These are phyloP conservation scores for Choloepus didactylus DNA, from an alignment of 2,797 vertebrate species.

Conservation along the genomic window DNA sequence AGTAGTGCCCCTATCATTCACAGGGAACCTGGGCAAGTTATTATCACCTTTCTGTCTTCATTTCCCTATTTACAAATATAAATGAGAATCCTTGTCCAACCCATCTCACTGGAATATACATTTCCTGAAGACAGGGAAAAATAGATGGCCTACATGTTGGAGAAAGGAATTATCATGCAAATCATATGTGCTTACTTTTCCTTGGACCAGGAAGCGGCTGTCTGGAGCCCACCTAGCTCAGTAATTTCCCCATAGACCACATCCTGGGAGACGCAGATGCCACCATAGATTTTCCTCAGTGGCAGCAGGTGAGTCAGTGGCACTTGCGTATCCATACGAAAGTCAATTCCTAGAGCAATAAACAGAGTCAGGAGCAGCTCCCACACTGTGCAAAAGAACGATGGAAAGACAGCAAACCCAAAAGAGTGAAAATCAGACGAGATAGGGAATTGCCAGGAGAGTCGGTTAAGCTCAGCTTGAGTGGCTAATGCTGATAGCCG, in stretches of 20 bases:
- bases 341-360: slow-evolving; percentile 66
- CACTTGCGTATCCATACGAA: neutral
- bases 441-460: neutral
- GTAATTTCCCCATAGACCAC: neutral
- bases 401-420: neutral
- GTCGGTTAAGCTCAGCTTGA: neutral
- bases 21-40: neutral
- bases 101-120: neutral
- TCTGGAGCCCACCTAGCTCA: neutral
- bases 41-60: neutral
- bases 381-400: neutral
- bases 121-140: neutral
- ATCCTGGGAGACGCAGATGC: neutral
- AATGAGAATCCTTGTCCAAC: neutral
- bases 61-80: slow-evolving; percentile 47
- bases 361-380: slow-evolving; percentile 50
- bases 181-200: neutral
- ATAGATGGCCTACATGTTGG: neutral
- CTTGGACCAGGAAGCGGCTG: neutral
- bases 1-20: neutral
- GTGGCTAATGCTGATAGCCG: neutral
- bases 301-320: neutral
- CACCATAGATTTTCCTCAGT: neutral
- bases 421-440: neutral
- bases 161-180: neutral